phyloP scores from a whole-genome alignment of 2,888 invertebrate species.

The Cerceris rybyensis region DNA sequence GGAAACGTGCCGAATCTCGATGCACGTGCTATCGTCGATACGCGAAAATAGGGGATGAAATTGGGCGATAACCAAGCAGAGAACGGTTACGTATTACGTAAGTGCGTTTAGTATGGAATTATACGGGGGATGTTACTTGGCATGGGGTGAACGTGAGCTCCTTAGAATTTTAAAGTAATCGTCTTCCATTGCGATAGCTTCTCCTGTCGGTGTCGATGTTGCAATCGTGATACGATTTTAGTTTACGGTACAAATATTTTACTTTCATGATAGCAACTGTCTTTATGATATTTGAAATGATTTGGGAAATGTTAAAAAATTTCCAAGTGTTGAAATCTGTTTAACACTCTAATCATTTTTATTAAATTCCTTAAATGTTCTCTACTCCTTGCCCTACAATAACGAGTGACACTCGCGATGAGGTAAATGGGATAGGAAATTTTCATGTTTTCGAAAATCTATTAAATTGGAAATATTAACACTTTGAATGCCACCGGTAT shows the following conservation, averaged over 20 bases:
- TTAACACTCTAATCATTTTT: no score
- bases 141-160: conserved; percentile 9
- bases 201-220: not conserved
- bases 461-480: no score
- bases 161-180: conserved; percentile 35
- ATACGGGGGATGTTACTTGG: conserved; percentile 34
- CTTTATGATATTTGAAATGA: no score
- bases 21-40: conserved; percentile 11
- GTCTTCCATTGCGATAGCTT: conserved; percentile 11
- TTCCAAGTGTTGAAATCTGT: no score
- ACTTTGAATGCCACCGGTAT: no score
- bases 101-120: conserved; percentile 47
- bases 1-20: conserved; percentile 32
- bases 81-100: conserved; percentile 35
- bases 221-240: not conserved
- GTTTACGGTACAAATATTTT: not conserved
- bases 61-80: conserved; percentile 32
- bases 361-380: no score
- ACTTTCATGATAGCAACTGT: not conserved
- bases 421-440: no score
- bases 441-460: no score
- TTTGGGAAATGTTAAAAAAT: no score
- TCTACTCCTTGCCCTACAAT: no score
- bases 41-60: conserved; percentile 49
- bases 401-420: no score